phyloP scores from a whole-genome alignment of 2,797 vertebrate species.

The Acrossocheilus fasciatus region DNA sequence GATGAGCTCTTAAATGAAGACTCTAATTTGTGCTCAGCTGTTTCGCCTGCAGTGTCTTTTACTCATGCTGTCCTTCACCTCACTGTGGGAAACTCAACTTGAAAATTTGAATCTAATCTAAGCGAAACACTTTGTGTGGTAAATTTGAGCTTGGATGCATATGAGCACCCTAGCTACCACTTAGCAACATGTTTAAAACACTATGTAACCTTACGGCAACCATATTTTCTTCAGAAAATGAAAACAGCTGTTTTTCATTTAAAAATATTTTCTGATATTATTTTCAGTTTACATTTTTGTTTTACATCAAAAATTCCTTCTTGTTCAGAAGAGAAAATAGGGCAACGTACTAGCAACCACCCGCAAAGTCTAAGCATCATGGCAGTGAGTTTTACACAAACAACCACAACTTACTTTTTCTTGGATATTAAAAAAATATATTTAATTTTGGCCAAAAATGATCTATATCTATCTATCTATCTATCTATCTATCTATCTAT shows the following conservation, averaged over 20 bases:
- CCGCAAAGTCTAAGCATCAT: neutral
- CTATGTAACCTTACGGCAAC: neutral
- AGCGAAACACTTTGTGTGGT: neutral
- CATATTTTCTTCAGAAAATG: neutral
- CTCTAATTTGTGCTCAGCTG: constrained; percentile 50
- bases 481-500: no score
- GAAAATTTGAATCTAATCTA: neutral
- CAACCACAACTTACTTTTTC: no score
- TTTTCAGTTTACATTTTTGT: neutral
- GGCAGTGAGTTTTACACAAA: no score
- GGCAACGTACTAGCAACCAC: neutral
- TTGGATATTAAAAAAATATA: no score
- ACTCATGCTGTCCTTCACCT: constrained; percentile 26
- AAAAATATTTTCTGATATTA: neutral
- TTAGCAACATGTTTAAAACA: neutral
- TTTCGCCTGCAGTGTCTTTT: constrained; percentile 24
- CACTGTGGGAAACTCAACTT: constrained; percentile 2
- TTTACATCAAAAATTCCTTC: neutral
- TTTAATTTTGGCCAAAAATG: no score
- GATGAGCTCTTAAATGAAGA: constrained; percentile 55
- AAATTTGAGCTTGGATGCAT: neutral
- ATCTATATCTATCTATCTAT: no score
- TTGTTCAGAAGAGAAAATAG: neutral
- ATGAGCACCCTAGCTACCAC: neutral
- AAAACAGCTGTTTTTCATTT: neutral